A percentile compares a stretch with the other conserved stretches of the same genome.
Evolutionary conservation across 2,113 vertebrate genomes (phyloP).

Genomic region (Lasiurus cinereus): DNA sequence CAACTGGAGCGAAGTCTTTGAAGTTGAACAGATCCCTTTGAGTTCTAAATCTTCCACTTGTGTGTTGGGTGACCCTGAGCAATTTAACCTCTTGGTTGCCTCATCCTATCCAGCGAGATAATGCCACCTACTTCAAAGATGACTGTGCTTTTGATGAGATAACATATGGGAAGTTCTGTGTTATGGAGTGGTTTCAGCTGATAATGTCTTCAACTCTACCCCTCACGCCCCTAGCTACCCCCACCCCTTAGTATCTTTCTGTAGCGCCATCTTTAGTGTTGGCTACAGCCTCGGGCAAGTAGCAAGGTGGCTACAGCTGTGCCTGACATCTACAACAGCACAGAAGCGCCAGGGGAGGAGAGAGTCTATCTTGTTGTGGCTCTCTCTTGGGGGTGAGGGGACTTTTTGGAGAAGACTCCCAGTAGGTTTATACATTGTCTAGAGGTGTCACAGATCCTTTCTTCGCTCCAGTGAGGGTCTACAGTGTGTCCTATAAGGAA

Average conservation of each 20-base stretch:
- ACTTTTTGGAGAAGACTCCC: neutral
- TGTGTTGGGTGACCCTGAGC: conserved; percentile 41
- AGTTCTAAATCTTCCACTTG: conserved; percentile 66
- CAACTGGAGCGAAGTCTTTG: conserved; percentile 59
- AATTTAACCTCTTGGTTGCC: conserved; percentile 70
- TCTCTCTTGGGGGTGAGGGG: neutral
- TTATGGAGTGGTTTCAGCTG: conserved; percentile 52
- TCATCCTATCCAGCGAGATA: neutral
- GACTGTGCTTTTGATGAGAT: conserved; percentile 41
- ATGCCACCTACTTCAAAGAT: conserved; percentile 52
- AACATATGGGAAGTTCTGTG: conserved; percentile 44
- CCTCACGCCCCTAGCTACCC: neutral
- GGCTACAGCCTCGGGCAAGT: neutral
- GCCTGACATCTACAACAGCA: neutral
- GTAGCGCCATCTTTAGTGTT: neutral
- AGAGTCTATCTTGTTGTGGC: neutral
- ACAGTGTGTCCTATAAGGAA: neutral
- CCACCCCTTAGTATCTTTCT: conserved; percentile 27
- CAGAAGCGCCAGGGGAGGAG: conserved; percentile 16
- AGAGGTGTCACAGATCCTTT: neutral
- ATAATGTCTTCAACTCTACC: conserved; percentile 11
- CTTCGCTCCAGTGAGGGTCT: neutral
- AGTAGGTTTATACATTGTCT: neutral
- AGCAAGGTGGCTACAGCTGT: neutral
- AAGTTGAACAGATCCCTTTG: conserved; percentile 62